Evolutionary conservation across 2,797 vertebrate genomes (phyloP), one percentile per base, ranked within the genome.

Genomic region (Bucorvus abyssinicus): DNA sequence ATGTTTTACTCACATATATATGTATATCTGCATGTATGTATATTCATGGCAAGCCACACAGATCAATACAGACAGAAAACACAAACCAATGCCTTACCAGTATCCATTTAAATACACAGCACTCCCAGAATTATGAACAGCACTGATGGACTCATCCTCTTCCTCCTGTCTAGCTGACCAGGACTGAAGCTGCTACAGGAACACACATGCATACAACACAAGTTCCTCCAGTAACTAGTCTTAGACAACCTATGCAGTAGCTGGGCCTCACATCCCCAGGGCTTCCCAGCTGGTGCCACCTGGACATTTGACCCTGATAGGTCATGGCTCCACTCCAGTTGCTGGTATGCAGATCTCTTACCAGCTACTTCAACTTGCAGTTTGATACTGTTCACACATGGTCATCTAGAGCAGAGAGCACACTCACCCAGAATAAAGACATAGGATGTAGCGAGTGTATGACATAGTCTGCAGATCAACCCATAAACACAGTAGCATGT

Each of bases 171-270:
- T 24, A 23, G 34, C 19, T 52, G 38, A 7, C 7, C 53, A 45
- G 67, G 32, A 27, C 6, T 70, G 36, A 63, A 57, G 20, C 22
- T 57, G 9, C 6, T 81, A 47, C 38, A 69, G 56, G 16, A 73
- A 69, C 60, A 49, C 0, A 0, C 17, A 20, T 3, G 4, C 17
- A 36, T 2, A 13, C 16, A 36, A 24, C 23, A 26, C 0, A 8
- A 3, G 1, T 73, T 84, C 79, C 59, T 45, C 19, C 49, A 67
- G 24, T 3, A 36, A 13, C 4, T 22, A 6, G 12, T 42, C 7
- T 67, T 71, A 53, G 38, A 12, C 1, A 12, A 32, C 20, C 9
- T 19, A 2, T 16, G 16, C 20, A 59, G 44, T 9, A 84, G 26
- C 19, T 55, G 10, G 1, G 7, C 30, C 30, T 56, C 29, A 65